phyloP scores from a whole-genome alignment of 2,113 vertebrate genomes.

The Mormyrus lacerda region DNA sequence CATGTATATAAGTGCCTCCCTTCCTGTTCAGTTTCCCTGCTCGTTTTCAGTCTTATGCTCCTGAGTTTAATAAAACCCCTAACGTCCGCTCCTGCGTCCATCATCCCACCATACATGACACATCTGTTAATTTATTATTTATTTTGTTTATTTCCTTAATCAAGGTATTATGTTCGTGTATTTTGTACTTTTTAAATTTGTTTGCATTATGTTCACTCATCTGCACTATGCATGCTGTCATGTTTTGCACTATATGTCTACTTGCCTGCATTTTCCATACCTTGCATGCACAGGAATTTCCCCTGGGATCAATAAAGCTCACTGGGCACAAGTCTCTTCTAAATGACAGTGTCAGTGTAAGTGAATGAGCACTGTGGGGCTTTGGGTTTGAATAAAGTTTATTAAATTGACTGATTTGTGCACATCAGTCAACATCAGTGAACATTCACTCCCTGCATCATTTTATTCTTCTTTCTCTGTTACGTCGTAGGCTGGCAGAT shows the following conservation, averaged over 20 bases:
- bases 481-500: neutral
- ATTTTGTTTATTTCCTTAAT: neutral
- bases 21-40: no score
- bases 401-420: neutral
- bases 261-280: neutral
- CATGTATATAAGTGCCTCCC: no score
- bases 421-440: no score
- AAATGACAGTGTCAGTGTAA: neutral
- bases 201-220: neutral
- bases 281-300: neutral
- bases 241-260: neutral
- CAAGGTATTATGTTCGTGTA: neutral
- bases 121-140: neutral
- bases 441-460: neutral
- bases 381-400: neutral
- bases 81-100: no score
- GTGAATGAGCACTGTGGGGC: neutral
- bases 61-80: no score
- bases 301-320: neutral
- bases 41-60: no score
- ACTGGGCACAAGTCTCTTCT: neutral
- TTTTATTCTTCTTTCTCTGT: neutral
- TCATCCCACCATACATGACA: no score
- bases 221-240: neutral
- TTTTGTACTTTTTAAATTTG: neutral